Evolutionary conservation across 2,113 vertebrate species (phyloP), one percentile per base, ranked within the genome.

Genomic region (Pseudopodoces humilis): DNA sequence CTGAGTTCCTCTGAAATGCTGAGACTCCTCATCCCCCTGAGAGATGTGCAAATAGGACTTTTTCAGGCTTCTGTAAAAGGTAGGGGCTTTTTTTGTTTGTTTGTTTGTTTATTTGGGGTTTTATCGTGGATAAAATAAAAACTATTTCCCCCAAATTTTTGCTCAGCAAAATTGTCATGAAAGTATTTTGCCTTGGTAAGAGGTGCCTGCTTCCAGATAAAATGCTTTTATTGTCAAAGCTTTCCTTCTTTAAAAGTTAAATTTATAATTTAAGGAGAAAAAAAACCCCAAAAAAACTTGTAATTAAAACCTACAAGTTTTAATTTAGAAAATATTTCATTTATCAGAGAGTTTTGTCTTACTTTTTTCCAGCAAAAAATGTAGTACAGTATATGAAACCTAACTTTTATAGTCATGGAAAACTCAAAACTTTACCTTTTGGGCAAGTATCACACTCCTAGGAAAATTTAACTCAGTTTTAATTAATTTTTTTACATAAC

Each of bases 401-500:
- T 6, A 41, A 43, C 22, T 20, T 67, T 22, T 12, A 25, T 7
- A 59, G 27, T 22, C 4, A 85, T 4, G 10, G 28, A 82, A 63
- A 59, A 65, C 17, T 31, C 23, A 14, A 83, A 58, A 64, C 13
- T 41, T 64, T 16, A 69, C 14, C 9, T 76, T 76, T 50, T 10
- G 27, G 23, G 13, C 6, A 55, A 59, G 27, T 7, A 68, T 9
- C 3, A 24, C 7, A 41, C 1, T 16, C 18, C 8, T 47, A 33
- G 15, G 6, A 65, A 62, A 69, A 74, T 24, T 25, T 52, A 72
- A 68, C 4, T 44, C 15, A 13, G 5, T 37, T 79, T 60, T 37
- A 62, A 43, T 25, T 20, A 4, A 2, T 15, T 5, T 10, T 24
- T 83, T 55, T 14, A 14, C 0, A 0, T 39, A 50, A 33, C 8